Evolutionary conservation across 2,888 invertebrate genomes (phyloP).

Genomic region (Chymomyza amoena): DNA sequence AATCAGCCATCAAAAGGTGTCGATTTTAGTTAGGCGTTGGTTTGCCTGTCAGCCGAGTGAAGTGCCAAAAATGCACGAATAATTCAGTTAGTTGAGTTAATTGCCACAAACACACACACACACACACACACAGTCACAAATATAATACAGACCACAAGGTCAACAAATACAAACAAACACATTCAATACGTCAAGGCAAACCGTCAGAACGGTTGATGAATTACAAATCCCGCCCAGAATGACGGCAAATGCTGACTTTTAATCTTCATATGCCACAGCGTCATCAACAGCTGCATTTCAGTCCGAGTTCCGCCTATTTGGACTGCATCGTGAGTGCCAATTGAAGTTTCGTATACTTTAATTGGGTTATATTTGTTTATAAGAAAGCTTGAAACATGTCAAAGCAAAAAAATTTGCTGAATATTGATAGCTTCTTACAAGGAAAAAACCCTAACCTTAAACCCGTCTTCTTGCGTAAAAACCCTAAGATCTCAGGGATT

Average conservation of each 20-base stretch:
- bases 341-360: not conserved
- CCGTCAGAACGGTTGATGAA: slow-evolving; percentile 37
- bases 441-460: too few species aligned
- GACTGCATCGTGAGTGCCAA: not conserved
- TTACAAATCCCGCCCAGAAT: slow-evolving; percentile 39
- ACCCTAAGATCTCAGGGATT: too few species aligned
- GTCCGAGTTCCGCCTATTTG: not conserved
- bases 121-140: not conserved
- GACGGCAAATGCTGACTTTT: slow-evolving; percentile 39
- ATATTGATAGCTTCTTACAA: too few species aligned
- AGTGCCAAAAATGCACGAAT: slow-evolving; percentile 33
- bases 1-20: slow-evolving; percentile 62
- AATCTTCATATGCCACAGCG: not conserved
- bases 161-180: not conserved
- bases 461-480: too few species aligned
- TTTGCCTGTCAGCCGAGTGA: not conserved
- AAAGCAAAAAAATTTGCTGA: too few species aligned
- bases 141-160: not conserved
- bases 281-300: not conserved
- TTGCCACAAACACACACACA: slow-evolving; percentile 30
- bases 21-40: slow-evolving; percentile 37
- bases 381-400: too few species aligned
- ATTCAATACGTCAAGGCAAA: slow-evolving; percentile 3
- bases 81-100: slow-evolving; percentile 68
- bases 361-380: not conserved